phyloP scores from a whole-genome alignment of 2,797 vertebrate species.

The Ctenochaetus hawaiiensis region DNA sequence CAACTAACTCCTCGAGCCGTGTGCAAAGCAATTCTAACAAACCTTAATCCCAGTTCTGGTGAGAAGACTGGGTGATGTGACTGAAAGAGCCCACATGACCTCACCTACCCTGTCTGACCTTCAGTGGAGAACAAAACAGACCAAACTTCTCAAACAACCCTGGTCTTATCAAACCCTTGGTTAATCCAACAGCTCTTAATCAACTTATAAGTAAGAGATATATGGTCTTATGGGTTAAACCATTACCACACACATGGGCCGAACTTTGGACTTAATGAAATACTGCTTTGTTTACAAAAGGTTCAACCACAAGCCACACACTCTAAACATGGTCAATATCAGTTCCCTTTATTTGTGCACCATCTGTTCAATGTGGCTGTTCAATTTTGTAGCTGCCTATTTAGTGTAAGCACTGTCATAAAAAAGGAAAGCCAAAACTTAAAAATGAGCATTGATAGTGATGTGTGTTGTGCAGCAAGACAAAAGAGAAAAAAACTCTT shows the following conservation, averaged over 20 bases:
- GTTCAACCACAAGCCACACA: not conserved
- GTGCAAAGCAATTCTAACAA: not conserved
- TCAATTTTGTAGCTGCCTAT: not conserved
- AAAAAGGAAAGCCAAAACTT: not conserved
- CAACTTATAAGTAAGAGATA: not conserved
- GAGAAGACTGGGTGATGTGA: not conserved
- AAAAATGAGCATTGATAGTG: not conserved
- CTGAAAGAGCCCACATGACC: not conserved
- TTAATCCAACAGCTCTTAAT: slow-evolving; percentile 14
- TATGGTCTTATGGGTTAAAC: slow-evolving; percentile 9
- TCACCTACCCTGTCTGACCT: slow-evolving; percentile 14
- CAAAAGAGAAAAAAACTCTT: slow-evolving; percentile 1
- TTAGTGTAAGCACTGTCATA: not conserved
- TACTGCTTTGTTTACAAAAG: slow-evolving; percentile 11
- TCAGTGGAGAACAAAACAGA: slow-evolving; percentile 29
- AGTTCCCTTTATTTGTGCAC: not conserved
- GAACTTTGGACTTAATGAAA: slow-evolving; percentile 46
- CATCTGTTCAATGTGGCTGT: not conserved
- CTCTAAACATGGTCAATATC: not conserved
- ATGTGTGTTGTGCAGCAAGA: not conserved
- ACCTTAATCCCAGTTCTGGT: not conserved
- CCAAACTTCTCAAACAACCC: not conserved
- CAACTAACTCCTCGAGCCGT: not conserved
- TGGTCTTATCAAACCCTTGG: slow-evolving; percentile 35
- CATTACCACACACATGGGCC: not conserved